Evolutionary conservation across 2,888 invertebrate species (phyloP).

Genomic region (Nymphalis c-album): DNA sequence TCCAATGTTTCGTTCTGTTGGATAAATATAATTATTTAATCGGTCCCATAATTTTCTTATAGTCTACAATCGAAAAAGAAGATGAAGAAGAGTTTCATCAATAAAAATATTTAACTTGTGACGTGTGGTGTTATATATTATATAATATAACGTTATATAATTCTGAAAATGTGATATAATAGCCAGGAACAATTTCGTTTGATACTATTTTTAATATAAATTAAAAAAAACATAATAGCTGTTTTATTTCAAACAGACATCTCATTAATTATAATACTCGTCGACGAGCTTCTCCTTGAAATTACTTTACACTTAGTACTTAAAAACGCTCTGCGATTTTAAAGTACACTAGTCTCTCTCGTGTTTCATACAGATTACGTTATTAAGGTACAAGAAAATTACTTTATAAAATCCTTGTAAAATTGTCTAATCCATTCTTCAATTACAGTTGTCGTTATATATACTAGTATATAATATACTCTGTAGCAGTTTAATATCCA

Average conservation of each 20-base stretch:
- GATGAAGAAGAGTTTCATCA: too few species aligned
- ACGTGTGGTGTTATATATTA: too few species aligned
- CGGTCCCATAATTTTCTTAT: too few species aligned
- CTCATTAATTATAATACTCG: conserved; percentile 16
- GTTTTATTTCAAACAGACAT: conserved; percentile 18
- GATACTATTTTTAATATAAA: too few species aligned
- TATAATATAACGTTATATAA: too few species aligned
- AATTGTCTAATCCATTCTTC: background rate
- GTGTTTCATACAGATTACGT: conserved; percentile 9
- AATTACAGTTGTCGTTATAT: background rate
- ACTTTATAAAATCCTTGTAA: background rate
- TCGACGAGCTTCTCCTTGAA: conserved; percentile 16
- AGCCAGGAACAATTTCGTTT: background rate
- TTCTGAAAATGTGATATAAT: too few species aligned
- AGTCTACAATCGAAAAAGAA: too few species aligned
- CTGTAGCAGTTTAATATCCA: too few species aligned
- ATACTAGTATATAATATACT: too few species aligned
- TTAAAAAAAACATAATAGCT: background rate
- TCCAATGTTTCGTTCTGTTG: too few species aligned
- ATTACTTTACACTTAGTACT: conserved; percentile 25
- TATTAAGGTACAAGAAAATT: conserved; percentile 16
- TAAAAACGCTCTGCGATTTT: conserved; percentile 17
- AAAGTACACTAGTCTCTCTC: conserved; percentile 11
- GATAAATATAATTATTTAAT: too few species aligned
- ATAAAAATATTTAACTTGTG: too few species aligned